phyloP scores from a whole-genome alignment of 1,140 invertebrate genomes.

The Temnothorax curvispinosus region DNA sequence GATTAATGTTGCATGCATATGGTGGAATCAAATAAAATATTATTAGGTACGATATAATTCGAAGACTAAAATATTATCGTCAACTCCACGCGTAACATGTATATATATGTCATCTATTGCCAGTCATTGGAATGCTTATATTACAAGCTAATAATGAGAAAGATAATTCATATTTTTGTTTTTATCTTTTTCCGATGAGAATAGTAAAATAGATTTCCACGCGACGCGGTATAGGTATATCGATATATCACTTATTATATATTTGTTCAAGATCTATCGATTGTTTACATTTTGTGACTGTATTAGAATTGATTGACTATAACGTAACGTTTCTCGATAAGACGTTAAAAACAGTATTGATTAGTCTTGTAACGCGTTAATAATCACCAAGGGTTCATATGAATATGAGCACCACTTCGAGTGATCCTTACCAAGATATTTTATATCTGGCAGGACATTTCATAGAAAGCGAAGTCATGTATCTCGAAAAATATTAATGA shows the following conservation, averaged over 20 bases:
- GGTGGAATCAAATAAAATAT: slow-evolving; percentile 7
- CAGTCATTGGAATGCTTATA: background rate
- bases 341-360: background rate
- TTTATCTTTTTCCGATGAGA: background rate
- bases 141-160: slow-evolving; percentile 18
- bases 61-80: background rate
- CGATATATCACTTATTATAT: background rate
- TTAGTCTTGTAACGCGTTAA: slow-evolving; percentile 21
- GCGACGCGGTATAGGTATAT: background rate
- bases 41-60: background rate
- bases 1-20: background rate
- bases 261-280: background rate
- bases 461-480: background rate
- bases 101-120: background rate
- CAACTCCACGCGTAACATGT: background rate
- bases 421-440: background rate
- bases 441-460: slow-evolving; percentile 7
- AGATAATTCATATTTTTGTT: background rate
- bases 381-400: background rate
- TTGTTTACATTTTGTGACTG: background rate
- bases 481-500: slow-evolving; percentile 25
- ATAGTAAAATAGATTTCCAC: background rate
- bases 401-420: background rate
- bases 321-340: slow-evolving; percentile 9
- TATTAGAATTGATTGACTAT: slow-evolving; percentile 5